These are phyloP conservation scores for Hippopotamyrus pictus DNA, from an alignment of 2,797 vertebrate genomes.

Conservation along the genomic window DNA sequence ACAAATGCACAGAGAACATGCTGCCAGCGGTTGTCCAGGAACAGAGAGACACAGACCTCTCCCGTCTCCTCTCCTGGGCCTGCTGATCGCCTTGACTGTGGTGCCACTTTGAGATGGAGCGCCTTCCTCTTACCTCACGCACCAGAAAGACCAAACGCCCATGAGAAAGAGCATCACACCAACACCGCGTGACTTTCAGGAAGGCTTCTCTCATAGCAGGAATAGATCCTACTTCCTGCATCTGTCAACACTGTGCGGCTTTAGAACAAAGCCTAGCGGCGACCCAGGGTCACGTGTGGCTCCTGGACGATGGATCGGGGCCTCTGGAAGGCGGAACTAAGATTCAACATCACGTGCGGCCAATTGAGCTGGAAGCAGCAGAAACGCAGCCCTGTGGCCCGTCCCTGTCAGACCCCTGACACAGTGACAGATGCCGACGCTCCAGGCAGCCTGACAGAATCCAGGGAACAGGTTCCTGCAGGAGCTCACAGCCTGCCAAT, in stretches of 20 bases:
- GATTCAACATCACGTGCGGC: not conserved
- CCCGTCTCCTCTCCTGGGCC: not conserved
- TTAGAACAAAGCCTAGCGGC: not conserved
- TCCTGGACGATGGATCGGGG: not conserved
- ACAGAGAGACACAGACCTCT: not conserved
- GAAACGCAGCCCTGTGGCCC: not conserved
- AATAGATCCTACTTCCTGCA: not conserved
- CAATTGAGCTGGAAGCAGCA: not conserved
- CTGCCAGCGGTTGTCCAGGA: not conserved
- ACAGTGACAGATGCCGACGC: not conserved
- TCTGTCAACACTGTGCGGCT: not conserved
- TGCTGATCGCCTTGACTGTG: not conserved
- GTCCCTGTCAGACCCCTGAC: not conserved
- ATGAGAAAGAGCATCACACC: not conserved
- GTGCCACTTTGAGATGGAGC: not conserved
- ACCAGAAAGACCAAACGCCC: not conserved
- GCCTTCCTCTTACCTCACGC: not conserved
- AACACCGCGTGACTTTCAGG: not conserved
- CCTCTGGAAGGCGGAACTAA: not conserved
- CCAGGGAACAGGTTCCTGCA: not conserved
- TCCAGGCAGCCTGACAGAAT: not conserved
- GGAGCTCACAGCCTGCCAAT: not conserved
- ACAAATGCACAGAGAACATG: not conserved
- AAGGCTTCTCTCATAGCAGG: not conserved
- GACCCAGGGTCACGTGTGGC: not conserved